phyloP scores from a whole-genome alignment of 92 coral and sea anemone species.

The Blastomussa wellsi region DNA sequence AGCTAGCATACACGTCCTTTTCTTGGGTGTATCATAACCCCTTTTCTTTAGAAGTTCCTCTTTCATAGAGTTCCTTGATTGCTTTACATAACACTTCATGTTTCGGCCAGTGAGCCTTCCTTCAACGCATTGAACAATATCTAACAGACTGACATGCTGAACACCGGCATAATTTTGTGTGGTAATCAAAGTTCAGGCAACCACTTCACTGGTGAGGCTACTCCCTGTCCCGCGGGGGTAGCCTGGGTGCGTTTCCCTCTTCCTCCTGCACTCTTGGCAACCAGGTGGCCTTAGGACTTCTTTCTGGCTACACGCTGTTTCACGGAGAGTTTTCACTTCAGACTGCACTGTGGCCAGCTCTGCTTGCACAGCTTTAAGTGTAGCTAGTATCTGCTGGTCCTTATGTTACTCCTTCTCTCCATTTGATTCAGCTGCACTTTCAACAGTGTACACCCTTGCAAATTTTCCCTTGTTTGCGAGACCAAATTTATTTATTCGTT shows the following conservation, averaged over 20 bases:
- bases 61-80: constrained; percentile 48
- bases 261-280: constrained; percentile 32
- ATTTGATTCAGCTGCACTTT: constrained; percentile 12
- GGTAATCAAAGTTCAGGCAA: constrained; percentile 44
- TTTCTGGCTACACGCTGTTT: constrained; percentile 17
- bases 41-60: constrained; percentile 21
- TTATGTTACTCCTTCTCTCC: constrained; percentile 22
- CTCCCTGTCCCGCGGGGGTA: constrained; percentile 62
- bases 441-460: constrained; percentile 28
- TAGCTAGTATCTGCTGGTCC: constrained; percentile 29
- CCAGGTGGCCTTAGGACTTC: constrained; percentile 26
- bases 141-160: constrained; percentile 38
- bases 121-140: constrained; percentile 54
- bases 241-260: constrained; percentile 42
- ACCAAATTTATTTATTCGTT: constrained; percentile 44
- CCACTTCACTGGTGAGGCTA: constrained; percentile 60
- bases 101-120: constrained; percentile 62
- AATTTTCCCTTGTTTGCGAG: constrained; percentile 28
- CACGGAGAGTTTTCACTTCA: constrained; percentile 24
- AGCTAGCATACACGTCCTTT: constrained; percentile 44
- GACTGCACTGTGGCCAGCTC: constrained; percentile 41
- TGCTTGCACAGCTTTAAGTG: constrained; percentile 54
- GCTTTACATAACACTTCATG: constrained; percentile 54
- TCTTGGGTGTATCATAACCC: constrained; percentile 50
- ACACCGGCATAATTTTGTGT: constrained; percentile 36